Evolutionary conservation across 2,113 vertebrate species (phyloP), one percentile per base, ranked within the genome.

Genomic region (Tauraco erythrolophus): DNA sequence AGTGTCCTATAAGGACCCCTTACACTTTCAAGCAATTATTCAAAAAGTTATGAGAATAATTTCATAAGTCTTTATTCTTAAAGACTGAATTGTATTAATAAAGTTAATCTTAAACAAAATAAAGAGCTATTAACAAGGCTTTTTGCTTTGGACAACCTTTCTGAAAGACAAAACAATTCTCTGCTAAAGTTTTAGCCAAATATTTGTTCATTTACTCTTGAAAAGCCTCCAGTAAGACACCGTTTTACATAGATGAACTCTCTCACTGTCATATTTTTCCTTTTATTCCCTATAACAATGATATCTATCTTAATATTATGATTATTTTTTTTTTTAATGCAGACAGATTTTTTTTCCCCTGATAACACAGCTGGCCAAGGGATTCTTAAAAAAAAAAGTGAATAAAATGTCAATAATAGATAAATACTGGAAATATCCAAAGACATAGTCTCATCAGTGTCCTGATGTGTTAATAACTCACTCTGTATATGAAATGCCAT

Each of bases 381-480:
- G 75, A 92, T 96, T 97, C 96, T 96, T 76, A 39, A 85, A 97
- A 72, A 89, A 90, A 94, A 72, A 95, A 83, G 33, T 37, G n/a
- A 79, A 50, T 89, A 94, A 97, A 97, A 89, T 95, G 46, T 95
- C 83, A 96, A 91, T 58, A 95, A 54, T 33, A 92, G 75, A 95
- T 81, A 96, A 96, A 96, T 88, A 93, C 12, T 93, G 46, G 81
- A 94, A 92, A 94, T 88, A 97, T 70, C 94, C 64, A 94, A 84
- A 97, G 65, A 69, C 30, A 62, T 17, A 72, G 17, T 66, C 71
- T 90, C 39, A 79, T 78, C 24, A 80, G 54, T 84, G 37, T 80
- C 75, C 74, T 89, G 87, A 95, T 92, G 91, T 92, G 64, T 94
- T 97, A 96, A 86, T 97, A 91, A 92, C 53, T 93, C 43, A 81